Conservation (phyloP, 1,140 invertebrate genomes). For the Atta texana region DNA sequence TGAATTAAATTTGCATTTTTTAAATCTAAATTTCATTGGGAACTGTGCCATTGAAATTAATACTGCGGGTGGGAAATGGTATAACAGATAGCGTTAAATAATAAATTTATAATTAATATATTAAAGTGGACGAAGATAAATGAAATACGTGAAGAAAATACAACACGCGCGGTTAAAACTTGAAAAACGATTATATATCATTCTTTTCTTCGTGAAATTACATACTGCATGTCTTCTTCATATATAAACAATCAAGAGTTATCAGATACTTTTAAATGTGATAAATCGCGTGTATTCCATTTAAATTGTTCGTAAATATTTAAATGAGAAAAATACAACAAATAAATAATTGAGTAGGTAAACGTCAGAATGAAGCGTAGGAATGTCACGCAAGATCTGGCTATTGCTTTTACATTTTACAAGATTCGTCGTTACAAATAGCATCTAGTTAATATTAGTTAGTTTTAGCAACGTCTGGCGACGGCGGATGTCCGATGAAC, state of each 20-base stretch:
- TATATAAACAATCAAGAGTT: not conserved
- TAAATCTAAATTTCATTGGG: constrained; percentile 21
- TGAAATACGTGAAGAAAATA: not conserved
- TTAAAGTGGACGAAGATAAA: constrained; percentile 24
- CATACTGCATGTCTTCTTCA: not conserved
- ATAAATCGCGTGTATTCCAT: constrained; percentile 26
- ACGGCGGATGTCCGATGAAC: constrained; percentile 53
- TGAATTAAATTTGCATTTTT: constrained; percentile 26
- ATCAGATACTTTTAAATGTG: constrained; percentile 31
- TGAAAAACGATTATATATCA: constrained; percentile 11
- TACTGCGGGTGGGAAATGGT: not conserved
- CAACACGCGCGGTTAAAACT: not conserved
- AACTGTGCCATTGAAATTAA: constrained; percentile 30
- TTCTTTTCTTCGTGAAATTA: not conserved
- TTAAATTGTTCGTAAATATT: constrained; percentile 43
- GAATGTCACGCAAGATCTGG: constrained; percentile 26
- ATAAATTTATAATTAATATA: constrained; percentile 37
- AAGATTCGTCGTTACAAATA: constrained; percentile 32
- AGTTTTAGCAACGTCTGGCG: constrained; percentile 32
- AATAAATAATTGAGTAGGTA: too few relatives aligned
- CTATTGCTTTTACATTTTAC: not conserved
- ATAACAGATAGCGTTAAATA: constrained; percentile 35
- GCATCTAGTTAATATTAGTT: constrained; percentile 56
- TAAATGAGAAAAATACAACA: constrained; percentile 32
- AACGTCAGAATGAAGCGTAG: not conserved